These are phyloP conservation scores for Panthera uncia DNA, from an alignment of 2,113 vertebrate species.

Conservation along the genomic window DNA sequence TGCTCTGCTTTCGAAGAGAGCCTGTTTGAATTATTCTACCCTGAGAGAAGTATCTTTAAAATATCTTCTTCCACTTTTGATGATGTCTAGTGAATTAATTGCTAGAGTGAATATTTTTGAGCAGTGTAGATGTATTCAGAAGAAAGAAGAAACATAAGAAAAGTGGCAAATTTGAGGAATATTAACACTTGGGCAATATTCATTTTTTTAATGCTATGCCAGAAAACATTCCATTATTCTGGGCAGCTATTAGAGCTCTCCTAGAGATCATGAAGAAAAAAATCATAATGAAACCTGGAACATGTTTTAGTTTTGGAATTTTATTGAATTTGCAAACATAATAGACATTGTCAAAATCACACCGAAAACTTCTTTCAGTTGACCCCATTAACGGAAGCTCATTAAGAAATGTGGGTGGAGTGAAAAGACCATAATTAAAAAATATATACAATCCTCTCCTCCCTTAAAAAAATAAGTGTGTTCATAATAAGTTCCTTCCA, in stretches of 20 bases:
- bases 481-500: neutral
- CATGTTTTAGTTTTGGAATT: constrained; percentile 71
- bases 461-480: neutral
- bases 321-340: constrained; percentile 69
- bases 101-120: constrained; percentile 33
- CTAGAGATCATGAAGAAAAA: neutral
- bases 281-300: constrained; percentile 66
- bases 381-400: neutral
- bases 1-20: neutral
- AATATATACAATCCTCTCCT: neutral
- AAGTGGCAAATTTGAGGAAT: neutral
- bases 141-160: neutral
- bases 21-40: neutral
- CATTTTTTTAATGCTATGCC: constrained; percentile 36
- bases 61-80: constrained; percentile 48
- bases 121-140: neutral
- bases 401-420: neutral
- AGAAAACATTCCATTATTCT: constrained; percentile 65
- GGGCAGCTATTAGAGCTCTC: constrained; percentile 22
- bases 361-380: constrained; percentile 66
- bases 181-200: constrained; percentile 56
- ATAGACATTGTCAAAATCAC: neutral
- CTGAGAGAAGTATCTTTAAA: neutral
- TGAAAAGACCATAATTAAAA: neutral
- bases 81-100: constrained; percentile 31